Conservation (phyloP, 2,888 invertebrate species). For the Pycnomerus fuliginosus region DNA sequence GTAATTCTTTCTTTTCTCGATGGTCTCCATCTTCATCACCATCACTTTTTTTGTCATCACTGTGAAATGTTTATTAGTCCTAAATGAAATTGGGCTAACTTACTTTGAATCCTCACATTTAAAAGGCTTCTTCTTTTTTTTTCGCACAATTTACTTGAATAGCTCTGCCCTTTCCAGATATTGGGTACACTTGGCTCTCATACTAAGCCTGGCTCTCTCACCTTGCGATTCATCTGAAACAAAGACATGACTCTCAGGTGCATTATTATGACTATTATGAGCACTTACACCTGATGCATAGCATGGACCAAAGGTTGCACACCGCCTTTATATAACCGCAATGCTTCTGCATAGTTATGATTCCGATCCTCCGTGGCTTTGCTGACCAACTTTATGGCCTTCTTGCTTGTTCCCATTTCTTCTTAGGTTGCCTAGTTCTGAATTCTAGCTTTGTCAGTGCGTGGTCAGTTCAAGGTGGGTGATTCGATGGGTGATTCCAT, state of each 20-base stretch:
- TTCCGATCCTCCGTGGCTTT: conserved; percentile 98
- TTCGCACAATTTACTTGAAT: conserved; percentile 87
- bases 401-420: conserved; percentile 74
- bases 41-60: conserved; percentile 82
- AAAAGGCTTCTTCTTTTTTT: conserved; percentile 83
- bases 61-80: conserved; percentile 33
- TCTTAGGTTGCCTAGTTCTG: not conserved
- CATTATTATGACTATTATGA: not conserved
- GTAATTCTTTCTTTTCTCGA: conserved; percentile 95
- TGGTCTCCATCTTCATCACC: conserved; percentile 83
- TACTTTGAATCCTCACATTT: conserved; percentile 78
- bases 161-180: conserved; percentile 98
- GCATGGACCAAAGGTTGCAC: conserved; percentile 99
- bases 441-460: too few species aligned
- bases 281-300: conserved; percentile 93
- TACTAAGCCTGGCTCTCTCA: conserved; percentile 95
- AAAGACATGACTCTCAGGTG: conserved; percentile 6
- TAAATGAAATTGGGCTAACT: conserved; percentile 29
- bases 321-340: conserved; percentile 93
- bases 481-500: too few species aligned
- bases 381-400: conserved; percentile 98
- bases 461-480: too few species aligned
- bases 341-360: conserved; percentile 96
- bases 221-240: conserved; percentile 90
- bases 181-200: conserved; percentile 88